Evolutionary conservation across 1,140 invertebrate genomes (phyloP).

Genomic region (Trichomalopsis sarcophagae): DNA sequence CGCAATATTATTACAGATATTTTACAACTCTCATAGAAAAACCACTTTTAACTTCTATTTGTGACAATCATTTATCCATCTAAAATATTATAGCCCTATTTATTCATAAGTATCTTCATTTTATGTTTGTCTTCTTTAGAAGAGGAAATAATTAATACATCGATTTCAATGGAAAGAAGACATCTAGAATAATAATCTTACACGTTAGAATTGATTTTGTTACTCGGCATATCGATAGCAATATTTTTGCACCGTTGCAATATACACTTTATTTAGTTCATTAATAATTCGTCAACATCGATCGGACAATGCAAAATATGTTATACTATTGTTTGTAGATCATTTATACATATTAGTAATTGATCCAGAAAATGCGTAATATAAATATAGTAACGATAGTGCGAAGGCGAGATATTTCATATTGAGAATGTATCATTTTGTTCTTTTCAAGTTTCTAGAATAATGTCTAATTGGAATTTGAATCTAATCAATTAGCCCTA

Average conservation of each 20-base stretch:
- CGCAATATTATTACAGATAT: not conserved
- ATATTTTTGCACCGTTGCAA: slow-evolving; percentile 15
- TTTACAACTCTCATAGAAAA: not conserved
- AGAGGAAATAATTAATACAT: slow-evolving; percentile 6
- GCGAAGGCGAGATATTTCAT: slow-evolving; percentile 19
- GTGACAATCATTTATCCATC: not conserved
- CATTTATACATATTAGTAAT: slow-evolving; percentile 7
- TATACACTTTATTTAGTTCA: slow-evolving; percentile 41
- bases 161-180: slow-evolving; percentile 4
- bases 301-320: not conserved
- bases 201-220: slow-evolving; percentile 7
- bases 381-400: not conserved
- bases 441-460: not conserved
- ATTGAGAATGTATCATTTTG: not conserved
- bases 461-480: not conserved
- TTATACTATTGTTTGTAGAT: not conserved
- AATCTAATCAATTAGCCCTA: not conserved
- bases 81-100: not conserved
- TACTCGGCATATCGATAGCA: not conserved
- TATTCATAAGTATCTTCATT: not conserved
- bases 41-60: not conserved
- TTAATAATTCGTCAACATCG: slow-evolving; percentile 35
- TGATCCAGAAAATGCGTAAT: slow-evolving; percentile 19
- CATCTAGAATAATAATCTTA: not conserved
- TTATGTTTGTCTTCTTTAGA: not conserved